Percentiles rank a stretch among this genome's conserved stretches.
phyloP scores from a whole-genome alignment of 2,797 vertebrate species.

The Acanthurus lineatus region DNA sequence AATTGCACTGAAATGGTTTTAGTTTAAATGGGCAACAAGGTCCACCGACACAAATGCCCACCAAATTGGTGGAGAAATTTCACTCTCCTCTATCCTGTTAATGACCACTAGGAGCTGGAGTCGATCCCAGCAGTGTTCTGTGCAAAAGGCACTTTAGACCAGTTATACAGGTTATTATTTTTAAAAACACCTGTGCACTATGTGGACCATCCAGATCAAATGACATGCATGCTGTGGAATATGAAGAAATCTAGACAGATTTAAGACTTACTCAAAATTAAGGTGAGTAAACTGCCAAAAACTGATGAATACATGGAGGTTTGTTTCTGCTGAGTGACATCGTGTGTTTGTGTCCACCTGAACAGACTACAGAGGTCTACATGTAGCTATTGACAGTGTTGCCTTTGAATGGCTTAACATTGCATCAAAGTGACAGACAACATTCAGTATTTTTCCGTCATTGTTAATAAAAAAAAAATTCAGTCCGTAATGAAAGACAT shows the following conservation, averaged over 20 bases:
- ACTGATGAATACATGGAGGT: neutral
- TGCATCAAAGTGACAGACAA: too few relatives aligned
- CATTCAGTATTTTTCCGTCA: too few relatives aligned
- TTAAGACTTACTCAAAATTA: neutral
- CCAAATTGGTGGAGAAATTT: neutral
- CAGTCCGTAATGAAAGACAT: too few relatives aligned
- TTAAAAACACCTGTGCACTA: constrained; percentile 1
- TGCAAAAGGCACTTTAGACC: constrained; percentile 6
- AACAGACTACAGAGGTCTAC: too few relatives aligned
- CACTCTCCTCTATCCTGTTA: neutral
- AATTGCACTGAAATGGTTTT: constrained; percentile 26
- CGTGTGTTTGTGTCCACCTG: too few relatives aligned
- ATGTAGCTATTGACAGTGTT: too few relatives aligned
- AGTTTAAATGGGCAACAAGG: constrained; percentile 19
- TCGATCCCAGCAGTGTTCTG: constrained; percentile 10
- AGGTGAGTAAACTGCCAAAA: neutral
- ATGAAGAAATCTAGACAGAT: neutral
- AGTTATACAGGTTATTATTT: neutral
- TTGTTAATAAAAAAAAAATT: too few relatives aligned
- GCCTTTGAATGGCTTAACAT: too few relatives aligned
- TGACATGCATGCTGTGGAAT: too few relatives aligned
- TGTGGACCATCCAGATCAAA: neutral
- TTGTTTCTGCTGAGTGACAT: neutral
- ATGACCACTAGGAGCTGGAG: neutral
- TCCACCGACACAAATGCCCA: constrained; percentile 9